These are phyloP conservation scores for Galendromus occidentalis DNA, from an alignment of 1,140 invertebrate species.

Conservation along the genomic window DNA sequence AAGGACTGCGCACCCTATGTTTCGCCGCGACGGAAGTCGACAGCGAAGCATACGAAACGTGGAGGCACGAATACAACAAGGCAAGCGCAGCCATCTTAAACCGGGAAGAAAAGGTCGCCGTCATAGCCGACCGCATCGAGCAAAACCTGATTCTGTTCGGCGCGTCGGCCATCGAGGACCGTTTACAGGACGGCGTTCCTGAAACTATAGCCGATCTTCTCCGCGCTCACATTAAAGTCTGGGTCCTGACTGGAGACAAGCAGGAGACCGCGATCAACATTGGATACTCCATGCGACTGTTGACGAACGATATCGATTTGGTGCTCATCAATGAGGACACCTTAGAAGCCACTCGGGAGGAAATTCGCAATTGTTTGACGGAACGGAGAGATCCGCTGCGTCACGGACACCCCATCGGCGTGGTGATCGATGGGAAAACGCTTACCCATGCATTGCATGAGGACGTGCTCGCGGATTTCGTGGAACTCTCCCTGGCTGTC, in stretches of 20 bases:
- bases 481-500: slow-evolving; percentile 75
- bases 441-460: slow-evolving; percentile 78
- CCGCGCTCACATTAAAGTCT: slow-evolving; percentile 66
- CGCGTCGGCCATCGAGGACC: slow-evolving; percentile 89
- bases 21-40: too few relatives aligned
- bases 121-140: slow-evolving; percentile 17
- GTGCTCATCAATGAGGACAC: slow-evolving; percentile 70
- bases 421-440: slow-evolving; percentile 50
- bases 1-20: too few relatives aligned
- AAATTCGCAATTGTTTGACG: not conserved
- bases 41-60: too few relatives aligned
- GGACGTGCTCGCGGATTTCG: slow-evolving; percentile 75
- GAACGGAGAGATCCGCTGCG: slow-evolving; percentile 32
- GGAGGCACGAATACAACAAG: too few relatives aligned
- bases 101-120: too few relatives aligned
- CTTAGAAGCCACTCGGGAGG: not conserved
- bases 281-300: slow-evolving; percentile 72
- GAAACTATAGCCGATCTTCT: slow-evolving; percentile 75
- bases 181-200: slow-evolving; percentile 73
- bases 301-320: slow-evolving; percentile 63
- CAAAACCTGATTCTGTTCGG: slow-evolving; percentile 56
- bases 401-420: slow-evolving; percentile 58
- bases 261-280: slow-evolving; percentile 99
- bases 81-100: too few relatives aligned
- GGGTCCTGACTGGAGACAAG: slow-evolving; percentile 96